A percentile compares a stretch with the other conserved stretches of the same genome.
Conservation (phyloP, 2,113 vertebrate genomes). For the Leucopsar rothschildi region DNA sequence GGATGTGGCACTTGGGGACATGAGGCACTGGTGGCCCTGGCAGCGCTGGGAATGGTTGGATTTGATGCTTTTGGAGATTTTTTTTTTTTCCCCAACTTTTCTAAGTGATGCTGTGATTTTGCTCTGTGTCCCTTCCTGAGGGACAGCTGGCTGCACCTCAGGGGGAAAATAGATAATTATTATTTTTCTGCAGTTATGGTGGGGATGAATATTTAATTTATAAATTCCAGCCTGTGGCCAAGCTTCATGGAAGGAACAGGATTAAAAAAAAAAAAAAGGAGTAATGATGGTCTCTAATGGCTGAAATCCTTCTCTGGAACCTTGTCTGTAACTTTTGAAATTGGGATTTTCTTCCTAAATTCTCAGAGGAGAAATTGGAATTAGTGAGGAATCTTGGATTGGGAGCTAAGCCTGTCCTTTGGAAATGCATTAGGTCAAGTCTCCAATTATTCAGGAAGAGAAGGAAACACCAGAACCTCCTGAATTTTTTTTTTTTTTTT, state of each 20-base stretch:
- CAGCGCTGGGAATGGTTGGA: background rate
- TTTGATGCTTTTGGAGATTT: background rate
- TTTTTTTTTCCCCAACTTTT: background rate
- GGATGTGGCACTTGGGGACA: background rate
- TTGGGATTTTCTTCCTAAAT: background rate
- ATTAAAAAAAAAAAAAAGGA: no score
- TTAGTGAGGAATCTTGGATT: background rate
- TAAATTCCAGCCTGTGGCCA: background rate
- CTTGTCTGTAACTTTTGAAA: background rate
- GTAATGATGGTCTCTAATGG: slow-evolving; percentile 1
- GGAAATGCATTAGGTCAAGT: accelerated
- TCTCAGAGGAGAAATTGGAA: background rate
- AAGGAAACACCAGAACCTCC: background rate
- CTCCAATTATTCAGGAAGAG: background rate
- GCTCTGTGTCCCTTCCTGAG: background rate
- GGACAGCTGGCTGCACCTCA: background rate
- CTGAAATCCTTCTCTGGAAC: background rate
- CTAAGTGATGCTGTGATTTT: background rate
- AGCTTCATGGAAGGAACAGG: background rate
- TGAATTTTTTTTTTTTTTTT: no score
- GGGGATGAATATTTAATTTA: background rate
- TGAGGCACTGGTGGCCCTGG: background rate
- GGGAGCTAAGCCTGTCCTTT: background rate
- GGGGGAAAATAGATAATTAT: background rate
- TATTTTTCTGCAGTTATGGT: background rate